Evolutionary conservation across 2,888 invertebrate genomes (phyloP).

Genomic region (Xylocampa areola): DNA sequence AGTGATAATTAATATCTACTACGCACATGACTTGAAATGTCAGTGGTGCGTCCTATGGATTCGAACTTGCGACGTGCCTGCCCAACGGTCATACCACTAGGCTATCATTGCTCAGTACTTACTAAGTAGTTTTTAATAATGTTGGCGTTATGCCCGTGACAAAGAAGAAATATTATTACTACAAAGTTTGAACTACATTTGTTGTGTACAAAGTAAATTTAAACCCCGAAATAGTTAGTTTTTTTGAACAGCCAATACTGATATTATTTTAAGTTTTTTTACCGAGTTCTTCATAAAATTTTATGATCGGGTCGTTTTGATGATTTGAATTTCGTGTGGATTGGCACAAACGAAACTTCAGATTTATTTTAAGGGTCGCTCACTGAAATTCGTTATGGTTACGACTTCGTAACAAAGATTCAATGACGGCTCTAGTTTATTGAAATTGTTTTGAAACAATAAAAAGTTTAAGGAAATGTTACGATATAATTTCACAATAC

Average conservation of each 20-base stretch:
- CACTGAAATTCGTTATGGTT: conserved; percentile 7
- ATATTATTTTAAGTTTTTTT: conserved; percentile 23
- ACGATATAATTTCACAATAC: too few relatives aligned
- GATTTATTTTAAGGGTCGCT: conserved; percentile 5
- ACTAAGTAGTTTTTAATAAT: not conserved
- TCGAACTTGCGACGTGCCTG: too few relatives aligned
- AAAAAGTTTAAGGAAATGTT: not conserved
- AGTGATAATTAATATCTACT: too few relatives aligned
- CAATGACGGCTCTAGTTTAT: not conserved
- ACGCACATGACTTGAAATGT: too few relatives aligned
- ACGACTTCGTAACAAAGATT: not conserved
- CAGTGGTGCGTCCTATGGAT: too few relatives aligned
- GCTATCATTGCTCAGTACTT: not conserved
- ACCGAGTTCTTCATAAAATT: conserved; percentile 20
- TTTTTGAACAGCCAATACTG: conserved; percentile 25
- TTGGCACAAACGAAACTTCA: conserved; percentile 4
- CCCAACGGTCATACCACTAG: too few relatives aligned
- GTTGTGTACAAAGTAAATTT: conserved; percentile 2
- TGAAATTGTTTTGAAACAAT: not conserved
- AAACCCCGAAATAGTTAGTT: conserved; percentile 23
- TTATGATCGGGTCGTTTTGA: conserved; percentile 10
- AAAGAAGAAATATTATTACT: conserved; percentile 9
- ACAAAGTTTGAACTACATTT: conserved; percentile 20
- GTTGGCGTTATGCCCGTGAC: conserved; percentile 2
- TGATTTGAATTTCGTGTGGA: conserved; percentile 22